Base-by-base conservation (phyloP, 2,797 vertebrate genomes). In the Enteromius radiatus region DNA sequence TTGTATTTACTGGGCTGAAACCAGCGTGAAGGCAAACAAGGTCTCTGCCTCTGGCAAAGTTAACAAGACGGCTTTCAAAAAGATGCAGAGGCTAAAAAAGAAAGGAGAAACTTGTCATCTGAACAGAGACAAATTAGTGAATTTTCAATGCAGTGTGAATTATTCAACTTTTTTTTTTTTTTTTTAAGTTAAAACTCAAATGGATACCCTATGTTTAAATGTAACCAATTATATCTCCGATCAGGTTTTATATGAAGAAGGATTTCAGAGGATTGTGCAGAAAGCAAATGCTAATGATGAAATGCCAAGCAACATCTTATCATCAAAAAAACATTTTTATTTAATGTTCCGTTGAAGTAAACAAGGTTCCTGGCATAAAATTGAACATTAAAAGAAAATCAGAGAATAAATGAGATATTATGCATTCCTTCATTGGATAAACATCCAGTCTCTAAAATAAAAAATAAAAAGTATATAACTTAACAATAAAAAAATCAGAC, bases 351-450 rank as follows among this genome's bases (percentile, higher is more conserved):
- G 90, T 91, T 91, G 91, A 93, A 92, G 87, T 91, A 93, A 92
- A 89, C 92, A 91, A 89, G 88, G 83, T 91, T 94, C 89, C 92
- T 91, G 91, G 88, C 15, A 11, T 92, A 88, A 84, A 86, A 67
- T 91, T 92, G 91, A 85, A 89, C 80, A 82, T 90, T 87, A 86
- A 92, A 90, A 92, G 87, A 91, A 93, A 92, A 91, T 89, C 47
- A 88, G 88, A 94, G 91, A 93, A 91, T 92, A 94, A 93, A 92
- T 90, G 92, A 93, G 92, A 94, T 94, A 91, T 86, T 88, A 95
- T 92, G 92, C 90, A 92, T 96, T 95, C 93, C 93, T 93, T 95
- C 94, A 92, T 95, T 93, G 95, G 95, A 95, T 93, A 92, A 90
- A 93, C 92, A 95, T 95, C 95, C 95, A 94, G 95, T 94, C 95